Conservation (phyloP, 2,113 vertebrate genomes). For the Oncorhynchus masou region DNA sequence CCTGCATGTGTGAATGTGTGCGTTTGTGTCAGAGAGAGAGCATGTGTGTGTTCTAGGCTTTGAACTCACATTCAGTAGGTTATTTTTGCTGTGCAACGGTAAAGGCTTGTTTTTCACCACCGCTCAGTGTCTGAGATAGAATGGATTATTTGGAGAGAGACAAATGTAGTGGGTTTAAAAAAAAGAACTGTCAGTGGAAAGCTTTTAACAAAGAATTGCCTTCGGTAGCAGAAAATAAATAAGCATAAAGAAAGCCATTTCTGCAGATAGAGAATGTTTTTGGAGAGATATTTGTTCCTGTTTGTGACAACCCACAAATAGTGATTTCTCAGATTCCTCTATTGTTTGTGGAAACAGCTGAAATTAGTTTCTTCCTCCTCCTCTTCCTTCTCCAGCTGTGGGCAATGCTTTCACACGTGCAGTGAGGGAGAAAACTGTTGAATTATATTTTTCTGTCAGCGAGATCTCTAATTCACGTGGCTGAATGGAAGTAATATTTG, state of each 20-base stretch:
- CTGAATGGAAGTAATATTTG: not conserved
- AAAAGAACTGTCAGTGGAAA: not conserved
- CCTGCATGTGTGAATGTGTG: not conserved
- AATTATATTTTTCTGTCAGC: not conserved
- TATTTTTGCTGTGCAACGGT: not conserved
- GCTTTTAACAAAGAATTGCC: not conserved
- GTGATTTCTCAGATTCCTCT: not conserved
- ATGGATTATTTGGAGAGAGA: constrained; percentile 2
- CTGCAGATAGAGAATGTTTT: not conserved
- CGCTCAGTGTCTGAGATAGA: not conserved
- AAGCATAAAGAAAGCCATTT: no score
- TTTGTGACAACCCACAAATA: constrained; percentile 22
- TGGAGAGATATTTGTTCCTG: constrained; percentile 13
- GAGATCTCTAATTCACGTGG: constrained; percentile 10
- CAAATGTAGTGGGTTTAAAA: not conserved
- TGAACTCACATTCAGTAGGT: no score
- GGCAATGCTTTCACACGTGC: constrained; percentile 4
- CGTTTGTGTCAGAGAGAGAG: not conserved
- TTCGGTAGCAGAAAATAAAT: constrained; percentile 1
- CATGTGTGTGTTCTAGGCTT: no score
- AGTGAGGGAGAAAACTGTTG: not conserved
- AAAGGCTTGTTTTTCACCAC: not conserved
- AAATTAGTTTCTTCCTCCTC: not conserved
- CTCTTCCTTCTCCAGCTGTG: not conserved
- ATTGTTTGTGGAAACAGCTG: not conserved